Percentiles rank a stretch among this genome's conserved stretches.
Evolutionary conservation across 2,797 vertebrate species (phyloP).

Genomic region (Bryconaethiops microstoma): DNA sequence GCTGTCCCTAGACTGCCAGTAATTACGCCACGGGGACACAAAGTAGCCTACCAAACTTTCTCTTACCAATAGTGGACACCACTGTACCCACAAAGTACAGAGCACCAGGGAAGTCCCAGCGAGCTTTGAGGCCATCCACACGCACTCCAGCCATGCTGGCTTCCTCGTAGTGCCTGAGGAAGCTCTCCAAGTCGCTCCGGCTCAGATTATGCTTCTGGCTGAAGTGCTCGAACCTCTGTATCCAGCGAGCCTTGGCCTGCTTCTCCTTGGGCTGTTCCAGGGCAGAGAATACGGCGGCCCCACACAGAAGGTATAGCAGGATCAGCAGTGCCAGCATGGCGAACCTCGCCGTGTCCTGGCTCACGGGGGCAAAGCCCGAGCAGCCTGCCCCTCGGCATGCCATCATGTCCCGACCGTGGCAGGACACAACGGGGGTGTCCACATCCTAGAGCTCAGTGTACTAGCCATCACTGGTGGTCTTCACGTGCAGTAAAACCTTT

Average conservation of each 20-base stretch:
- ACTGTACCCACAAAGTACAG: slow-evolving; percentile 88
- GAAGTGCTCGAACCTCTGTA: slow-evolving; percentile 79
- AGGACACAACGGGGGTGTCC: slow-evolving; percentile 44
- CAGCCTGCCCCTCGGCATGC: slow-evolving; percentile 73
- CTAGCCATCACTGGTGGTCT: slow-evolving; percentile 43
- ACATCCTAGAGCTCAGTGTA: slow-evolving; percentile 48
- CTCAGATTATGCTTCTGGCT: slow-evolving; percentile 80
- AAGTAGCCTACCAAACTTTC: not conserved
- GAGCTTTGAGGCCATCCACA: slow-evolving; percentile 76
- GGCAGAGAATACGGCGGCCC: slow-evolving; percentile 86
- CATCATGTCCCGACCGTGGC: slow-evolving; percentile 68
- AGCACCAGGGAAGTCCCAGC: slow-evolving; percentile 87
- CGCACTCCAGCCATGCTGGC: slow-evolving; percentile 81
- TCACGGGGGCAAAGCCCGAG: slow-evolving; percentile 73
- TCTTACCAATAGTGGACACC: slow-evolving; percentile 87
- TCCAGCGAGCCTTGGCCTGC: slow-evolving; percentile 81
- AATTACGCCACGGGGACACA: not conserved
- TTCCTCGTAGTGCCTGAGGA: slow-evolving; percentile 82
- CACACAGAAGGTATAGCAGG: slow-evolving; percentile 81
- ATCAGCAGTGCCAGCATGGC: slow-evolving; percentile 81
- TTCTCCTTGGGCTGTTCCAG: slow-evolving; percentile 83
- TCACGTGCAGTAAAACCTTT: slow-evolving; percentile 15
- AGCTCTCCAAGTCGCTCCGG: slow-evolving; percentile 74
- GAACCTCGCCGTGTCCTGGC: slow-evolving; percentile 85
- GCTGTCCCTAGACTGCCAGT: not conserved